Percentiles rank a stretch among this genome's conserved stretches.
Conservation (phyloP, 2,113 vertebrate genomes). For the Carassius gibelio region DNA sequence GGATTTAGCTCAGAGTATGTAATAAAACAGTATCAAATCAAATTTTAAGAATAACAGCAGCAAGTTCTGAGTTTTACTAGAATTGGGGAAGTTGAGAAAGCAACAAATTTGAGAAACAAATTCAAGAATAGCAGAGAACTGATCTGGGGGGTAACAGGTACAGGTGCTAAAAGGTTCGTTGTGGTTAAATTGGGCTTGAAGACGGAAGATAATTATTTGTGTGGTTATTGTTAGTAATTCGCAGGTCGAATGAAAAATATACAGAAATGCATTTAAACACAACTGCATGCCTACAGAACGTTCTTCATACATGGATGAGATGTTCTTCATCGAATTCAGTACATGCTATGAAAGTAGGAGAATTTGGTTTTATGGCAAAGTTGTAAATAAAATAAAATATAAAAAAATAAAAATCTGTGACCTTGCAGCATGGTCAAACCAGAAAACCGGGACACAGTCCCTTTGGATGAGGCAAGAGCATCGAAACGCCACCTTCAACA, state of each 20-base stretch:
- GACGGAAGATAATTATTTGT: background rate
- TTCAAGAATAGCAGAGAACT: too few species aligned
- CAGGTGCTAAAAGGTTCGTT: too few species aligned
- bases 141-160: too few species aligned
- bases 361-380: background rate
- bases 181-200: too few species aligned
- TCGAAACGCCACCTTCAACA: slow-evolving; percentile 55
- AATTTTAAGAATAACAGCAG: background rate
- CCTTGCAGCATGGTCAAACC: slow-evolving; percentile 70
- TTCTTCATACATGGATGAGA: background rate
- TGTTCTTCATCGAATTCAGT: background rate
- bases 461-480: background rate
- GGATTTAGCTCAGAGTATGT: background rate
- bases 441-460: background rate
- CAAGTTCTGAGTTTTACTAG: background rate
- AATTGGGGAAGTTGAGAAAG: too few species aligned
- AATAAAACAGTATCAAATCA: background rate
- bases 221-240: background rate
- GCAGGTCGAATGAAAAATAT: background rate
- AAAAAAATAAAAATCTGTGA: slow-evolving; percentile 65
- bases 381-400: too few species aligned
- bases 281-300: background rate
- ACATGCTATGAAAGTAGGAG: background rate
- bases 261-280: background rate
- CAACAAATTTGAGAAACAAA: too few species aligned